Base-by-base conservation (phyloP, 2,113 vertebrate species). In the Neolamprologus fasciatus region DNA sequence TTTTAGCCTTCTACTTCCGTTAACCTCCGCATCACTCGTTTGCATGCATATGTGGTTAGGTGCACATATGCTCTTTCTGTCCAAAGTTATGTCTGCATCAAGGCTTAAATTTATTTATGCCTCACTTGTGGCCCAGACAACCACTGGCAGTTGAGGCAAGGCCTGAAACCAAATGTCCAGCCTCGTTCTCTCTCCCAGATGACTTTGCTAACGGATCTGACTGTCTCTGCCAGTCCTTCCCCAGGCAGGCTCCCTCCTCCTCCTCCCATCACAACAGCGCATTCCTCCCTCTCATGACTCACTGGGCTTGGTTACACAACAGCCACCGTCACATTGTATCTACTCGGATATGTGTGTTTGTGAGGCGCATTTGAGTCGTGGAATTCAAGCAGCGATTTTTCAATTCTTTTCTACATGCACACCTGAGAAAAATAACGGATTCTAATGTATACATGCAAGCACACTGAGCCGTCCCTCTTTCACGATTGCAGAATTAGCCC, bases 261-360 rank as follows among this genome's bases (percentile, higher is more conserved):
- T 76, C 89, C 63, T 90, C 84, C 86, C 93, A 89, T 93, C 93
- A 92, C 89, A 90, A 87, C 92, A 89, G 80, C 51, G 5, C 88
- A 87, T 88, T 91, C 92, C 91, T 91, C 86, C 93, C 82, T 82
- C 85, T 89, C 89, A 91, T 95, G 94, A 95, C 91, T 95, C 94
- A 95, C 89, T 91, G 84, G 80, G 89, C 86, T 76, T 80, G 57
- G 90, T 95, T 94, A 95, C 92, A 93, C 94, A 96, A 96, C 93
- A 92, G 82, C 80, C 86, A 53, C 61, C 55, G 82, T 93, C 93
- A 94, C 89, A 89, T 86, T 84, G 37, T 86, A 91, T 92, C 88
- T 81, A 81, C 73, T 89, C 80, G 2, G 80, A 63, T 82, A 42
- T 26, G 81, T 81, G 16, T 89, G 86, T 87, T 51, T 91, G 88